Percentiles rank a stretch among this genome's conserved stretches.
These are phyloP conservation scores for Erpornis zantholeuca DNA, from an alignment of 2,113 vertebrate genomes.

Conservation along the genomic window DNA sequence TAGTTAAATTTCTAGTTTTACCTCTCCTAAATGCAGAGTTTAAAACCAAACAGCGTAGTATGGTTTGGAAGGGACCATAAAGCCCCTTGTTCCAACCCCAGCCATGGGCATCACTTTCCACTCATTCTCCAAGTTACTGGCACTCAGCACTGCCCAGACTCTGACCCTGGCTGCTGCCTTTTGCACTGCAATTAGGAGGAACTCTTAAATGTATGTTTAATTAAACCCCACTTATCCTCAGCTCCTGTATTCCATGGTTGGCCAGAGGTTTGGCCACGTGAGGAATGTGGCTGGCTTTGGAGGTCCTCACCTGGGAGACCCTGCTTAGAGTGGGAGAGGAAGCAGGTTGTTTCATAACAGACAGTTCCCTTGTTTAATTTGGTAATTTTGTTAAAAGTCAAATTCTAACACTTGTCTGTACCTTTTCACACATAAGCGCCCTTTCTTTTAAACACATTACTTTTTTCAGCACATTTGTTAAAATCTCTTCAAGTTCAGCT, in stretches of 20 bases:
- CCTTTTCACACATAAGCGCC: background rate
- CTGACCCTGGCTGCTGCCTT: background rate
- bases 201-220: background rate
- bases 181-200: background rate
- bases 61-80: background rate
- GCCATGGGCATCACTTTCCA: rapidly evolving
- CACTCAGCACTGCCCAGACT: background rate
- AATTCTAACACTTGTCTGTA: background rate
- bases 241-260: background rate
- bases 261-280: background rate
- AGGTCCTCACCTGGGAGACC: background rate
- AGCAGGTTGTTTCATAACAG: background rate
- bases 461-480: background rate
- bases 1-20: background rate
- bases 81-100: background rate
- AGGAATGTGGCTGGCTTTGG: background rate
- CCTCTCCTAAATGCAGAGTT: background rate
- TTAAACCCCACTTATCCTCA: background rate
- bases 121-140: background rate
- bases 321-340: background rate
- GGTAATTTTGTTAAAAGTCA: background rate
- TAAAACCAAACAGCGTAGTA: background rate
- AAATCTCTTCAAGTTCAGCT: background rate
- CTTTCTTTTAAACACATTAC: background rate
- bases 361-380: background rate